phyloP scores from a whole-genome alignment of 2,888 invertebrate genomes.

The Calliphora vomitoria region DNA sequence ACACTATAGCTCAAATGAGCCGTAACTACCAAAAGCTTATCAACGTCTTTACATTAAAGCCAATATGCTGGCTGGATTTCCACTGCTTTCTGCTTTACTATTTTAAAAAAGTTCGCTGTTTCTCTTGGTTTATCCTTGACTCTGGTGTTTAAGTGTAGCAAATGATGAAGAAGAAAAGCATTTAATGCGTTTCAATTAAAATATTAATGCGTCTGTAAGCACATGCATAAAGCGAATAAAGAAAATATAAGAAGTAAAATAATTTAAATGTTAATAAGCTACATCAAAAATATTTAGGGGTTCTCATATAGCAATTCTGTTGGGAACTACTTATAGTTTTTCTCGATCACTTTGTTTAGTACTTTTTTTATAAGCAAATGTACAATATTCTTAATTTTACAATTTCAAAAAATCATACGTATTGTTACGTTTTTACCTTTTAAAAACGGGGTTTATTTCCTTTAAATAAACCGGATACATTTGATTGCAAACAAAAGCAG shows the following conservation, averaged over 20 bases:
- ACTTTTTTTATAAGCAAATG: no score
- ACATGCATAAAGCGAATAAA: neutral
- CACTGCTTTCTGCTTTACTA: neutral
- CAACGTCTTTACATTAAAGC: conserved; percentile 11
- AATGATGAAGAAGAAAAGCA: conserved; percentile 3
- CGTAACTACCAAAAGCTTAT: conserved; percentile 46
- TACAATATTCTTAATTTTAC: no score
- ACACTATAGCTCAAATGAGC: conserved; percentile 16
- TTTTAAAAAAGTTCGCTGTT: neutral
- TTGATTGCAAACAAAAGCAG: no score
- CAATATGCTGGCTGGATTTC: conserved; percentile 24
- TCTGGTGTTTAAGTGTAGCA: neutral
- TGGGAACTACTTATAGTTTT: no score
- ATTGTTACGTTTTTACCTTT: no score
- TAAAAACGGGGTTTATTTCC: no score
- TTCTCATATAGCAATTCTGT: no score
- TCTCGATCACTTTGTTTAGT: no score
- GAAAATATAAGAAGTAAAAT: neutral
- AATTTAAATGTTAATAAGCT: neutral
- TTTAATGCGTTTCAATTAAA: conserved; percentile 57
- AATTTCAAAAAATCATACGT: no score
- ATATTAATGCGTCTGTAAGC: conserved; percentile 38
- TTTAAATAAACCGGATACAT: no score
- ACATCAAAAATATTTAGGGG: no score
- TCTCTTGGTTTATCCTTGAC: neutral